These are phyloP conservation scores for Phylloscopus trochiloides DNA, from an alignment of 2,113 vertebrate species.

Conservation along the genomic window DNA sequence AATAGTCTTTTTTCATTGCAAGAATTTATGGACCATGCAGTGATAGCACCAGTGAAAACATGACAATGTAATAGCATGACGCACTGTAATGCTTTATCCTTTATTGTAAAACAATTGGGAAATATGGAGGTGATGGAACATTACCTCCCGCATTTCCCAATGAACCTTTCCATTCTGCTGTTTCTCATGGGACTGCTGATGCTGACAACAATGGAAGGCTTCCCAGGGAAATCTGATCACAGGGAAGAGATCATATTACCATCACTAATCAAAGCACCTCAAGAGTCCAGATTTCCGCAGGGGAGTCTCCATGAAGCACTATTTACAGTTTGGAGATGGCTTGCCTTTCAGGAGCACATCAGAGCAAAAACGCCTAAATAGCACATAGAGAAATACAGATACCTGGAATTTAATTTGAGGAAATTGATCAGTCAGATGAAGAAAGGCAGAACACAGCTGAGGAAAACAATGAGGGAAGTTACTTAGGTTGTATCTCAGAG, in stretches of 20 bases:
- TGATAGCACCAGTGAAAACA: constrained; percentile 47
- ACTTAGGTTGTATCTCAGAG: neutral
- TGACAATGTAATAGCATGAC: neutral
- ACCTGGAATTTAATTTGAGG: neutral
- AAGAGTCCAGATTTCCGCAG: neutral
- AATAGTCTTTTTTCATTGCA: neutral
- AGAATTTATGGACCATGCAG: constrained; percentile 60
- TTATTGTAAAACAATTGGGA: constrained; percentile 10
- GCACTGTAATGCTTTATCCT: neutral
- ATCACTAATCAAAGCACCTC: neutral
- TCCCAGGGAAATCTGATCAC: neutral
- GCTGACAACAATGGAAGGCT: neutral
- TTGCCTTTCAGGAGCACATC: neutral
- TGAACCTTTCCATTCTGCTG: neutral
- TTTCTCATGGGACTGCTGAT: neutral
- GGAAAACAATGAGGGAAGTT: neutral
- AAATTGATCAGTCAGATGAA: neutral
- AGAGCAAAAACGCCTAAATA: neutral
- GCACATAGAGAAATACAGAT: neutral
- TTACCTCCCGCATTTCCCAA: neutral
- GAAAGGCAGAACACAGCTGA: neutral
- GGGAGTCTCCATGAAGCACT: neutral
- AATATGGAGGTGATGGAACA: constrained; percentile 14
- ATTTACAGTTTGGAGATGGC: neutral
- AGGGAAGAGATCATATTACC: neutral